Percentiles rank a stretch among this genome's conserved stretches.
phyloP scores from a whole-genome alignment of 1,140 invertebrate genomes.

The Penaeus japonicus region DNA sequence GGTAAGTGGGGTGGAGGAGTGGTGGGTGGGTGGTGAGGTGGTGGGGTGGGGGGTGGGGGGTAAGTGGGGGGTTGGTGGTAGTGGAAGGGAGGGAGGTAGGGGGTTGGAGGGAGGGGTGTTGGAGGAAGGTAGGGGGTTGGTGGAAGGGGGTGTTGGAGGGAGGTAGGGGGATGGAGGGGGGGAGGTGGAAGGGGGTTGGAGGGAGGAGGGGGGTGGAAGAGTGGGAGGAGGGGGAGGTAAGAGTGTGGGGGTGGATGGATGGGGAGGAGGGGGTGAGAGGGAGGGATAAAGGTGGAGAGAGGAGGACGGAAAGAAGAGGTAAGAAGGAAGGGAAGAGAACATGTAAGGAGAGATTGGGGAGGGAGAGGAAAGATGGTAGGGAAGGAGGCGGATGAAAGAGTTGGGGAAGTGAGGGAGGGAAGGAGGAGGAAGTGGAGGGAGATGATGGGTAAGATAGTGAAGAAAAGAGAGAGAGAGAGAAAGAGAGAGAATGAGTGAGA shows the following conservation, averaged over 20 bases:
- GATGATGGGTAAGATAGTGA: too few species aligned
- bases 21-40: constrained; percentile 13
- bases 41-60: neutral
- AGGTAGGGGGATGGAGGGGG: neutral
- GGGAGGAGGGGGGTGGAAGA: neutral
- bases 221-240: neutral
- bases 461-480: too few species aligned
- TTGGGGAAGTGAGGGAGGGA: neutral
- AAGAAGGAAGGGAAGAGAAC: neutral
- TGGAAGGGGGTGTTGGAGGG: too few species aligned
- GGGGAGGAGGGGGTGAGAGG: neutral
- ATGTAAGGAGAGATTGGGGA: neutral
- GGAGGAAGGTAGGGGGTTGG: neutral
- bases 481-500: too few species aligned
- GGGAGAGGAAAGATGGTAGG: neutral
- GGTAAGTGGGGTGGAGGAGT: neutral
- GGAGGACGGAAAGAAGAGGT: too few species aligned
- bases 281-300: neutral
- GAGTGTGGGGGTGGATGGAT: neutral
- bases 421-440: neutral
- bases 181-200: neutral
- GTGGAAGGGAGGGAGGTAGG: neutral
- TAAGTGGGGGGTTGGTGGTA: neutral
- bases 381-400: neutral
- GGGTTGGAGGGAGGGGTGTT: neutral